phyloP scores from a whole-genome alignment of 2,113 vertebrate species.

The Gavia stellata region DNA sequence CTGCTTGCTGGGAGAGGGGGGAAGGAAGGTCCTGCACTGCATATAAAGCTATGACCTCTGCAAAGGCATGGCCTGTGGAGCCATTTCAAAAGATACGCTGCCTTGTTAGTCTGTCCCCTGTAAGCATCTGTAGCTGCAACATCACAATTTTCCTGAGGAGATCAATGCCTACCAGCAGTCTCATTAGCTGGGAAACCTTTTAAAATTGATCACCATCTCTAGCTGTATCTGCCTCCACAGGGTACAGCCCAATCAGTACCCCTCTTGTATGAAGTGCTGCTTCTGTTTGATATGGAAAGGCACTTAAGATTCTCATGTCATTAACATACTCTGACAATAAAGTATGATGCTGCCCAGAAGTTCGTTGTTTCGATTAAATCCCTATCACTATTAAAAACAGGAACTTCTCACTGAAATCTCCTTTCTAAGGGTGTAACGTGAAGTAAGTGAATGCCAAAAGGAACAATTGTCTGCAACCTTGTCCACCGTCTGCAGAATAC shows the following conservation, averaged over 20 bases:
- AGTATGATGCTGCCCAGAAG: background rate
- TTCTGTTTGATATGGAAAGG: constrained; percentile 1
- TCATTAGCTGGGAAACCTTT: constrained; percentile 30
- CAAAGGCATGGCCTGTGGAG: background rate
- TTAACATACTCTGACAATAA: background rate
- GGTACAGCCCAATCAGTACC: background rate
- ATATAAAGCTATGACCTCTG: constrained; percentile 10
- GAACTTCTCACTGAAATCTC: background rate
- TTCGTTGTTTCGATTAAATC: background rate
- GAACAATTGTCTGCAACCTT: background rate
- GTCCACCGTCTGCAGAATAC: background rate
- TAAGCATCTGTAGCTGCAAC: background rate
- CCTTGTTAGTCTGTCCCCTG: background rate
- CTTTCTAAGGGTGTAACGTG: background rate
- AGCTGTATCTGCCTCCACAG: background rate
- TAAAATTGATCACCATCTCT: constrained; percentile 30
- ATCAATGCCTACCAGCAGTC: constrained; percentile 24
- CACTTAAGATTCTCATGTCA: background rate
- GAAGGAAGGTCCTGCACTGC: background rate
- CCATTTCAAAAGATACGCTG: constrained; percentile 10
- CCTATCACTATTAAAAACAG: background rate
- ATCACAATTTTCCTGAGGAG: constrained; percentile 3
- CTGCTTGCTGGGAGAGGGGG: background rate
- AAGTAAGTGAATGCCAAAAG: background rate
- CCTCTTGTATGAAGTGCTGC: background rate